Percentiles rank a stretch among this genome's conserved stretches.
Evolutionary conservation across 1,140 invertebrate genomes (phyloP).

Genomic region (Nasonia giraulti): DNA sequence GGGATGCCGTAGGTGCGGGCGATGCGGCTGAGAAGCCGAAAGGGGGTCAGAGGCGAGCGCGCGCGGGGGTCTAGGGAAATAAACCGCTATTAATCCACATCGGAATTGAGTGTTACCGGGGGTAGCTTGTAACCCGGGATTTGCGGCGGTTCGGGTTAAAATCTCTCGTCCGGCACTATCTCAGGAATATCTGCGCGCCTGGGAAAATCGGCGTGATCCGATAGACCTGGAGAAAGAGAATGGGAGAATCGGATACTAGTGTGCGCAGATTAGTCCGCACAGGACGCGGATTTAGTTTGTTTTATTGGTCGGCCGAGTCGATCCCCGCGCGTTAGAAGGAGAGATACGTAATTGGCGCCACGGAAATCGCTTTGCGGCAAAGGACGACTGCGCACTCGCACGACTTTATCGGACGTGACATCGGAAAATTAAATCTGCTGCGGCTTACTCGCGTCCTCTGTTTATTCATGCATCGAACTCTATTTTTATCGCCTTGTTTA

Average conservation of each 20-base stretch:
- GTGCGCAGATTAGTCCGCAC: constrained; percentile 63
- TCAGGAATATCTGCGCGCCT: constrained; percentile 62
- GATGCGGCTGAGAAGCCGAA: background rate
- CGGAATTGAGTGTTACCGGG: constrained; percentile 74
- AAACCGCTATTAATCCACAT: constrained; percentile 74
- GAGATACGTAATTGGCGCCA: constrained; percentile 65
- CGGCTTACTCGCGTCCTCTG: background rate
- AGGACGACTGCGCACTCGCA: background rate
- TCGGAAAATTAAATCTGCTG: constrained; percentile 43
- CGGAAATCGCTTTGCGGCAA: constrained; percentile 54
- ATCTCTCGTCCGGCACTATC: constrained; percentile 68
- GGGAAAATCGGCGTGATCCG: constrained; percentile 55
- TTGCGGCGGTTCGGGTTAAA: constrained; percentile 70
- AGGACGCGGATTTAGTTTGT: constrained; percentile 67
- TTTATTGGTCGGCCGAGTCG: constrained; percentile 62
- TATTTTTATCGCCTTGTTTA: background rate
- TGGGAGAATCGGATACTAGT: constrained; percentile 2
- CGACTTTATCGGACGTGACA: constrained; percentile 24
- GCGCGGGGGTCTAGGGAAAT: constrained; percentile 54
- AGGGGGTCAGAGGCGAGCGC: constrained; percentile 45
- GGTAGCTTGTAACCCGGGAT: constrained; percentile 68
- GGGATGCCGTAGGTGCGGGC: constrained; percentile 40
- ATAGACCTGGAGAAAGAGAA: background rate
- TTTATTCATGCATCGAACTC: constrained; percentile 11
- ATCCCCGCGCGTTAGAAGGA: constrained; percentile 61